These are phyloP conservation scores for Spea bombifrons DNA, from an alignment of 2,113 vertebrate genomes.

Conservation along the genomic window DNA sequence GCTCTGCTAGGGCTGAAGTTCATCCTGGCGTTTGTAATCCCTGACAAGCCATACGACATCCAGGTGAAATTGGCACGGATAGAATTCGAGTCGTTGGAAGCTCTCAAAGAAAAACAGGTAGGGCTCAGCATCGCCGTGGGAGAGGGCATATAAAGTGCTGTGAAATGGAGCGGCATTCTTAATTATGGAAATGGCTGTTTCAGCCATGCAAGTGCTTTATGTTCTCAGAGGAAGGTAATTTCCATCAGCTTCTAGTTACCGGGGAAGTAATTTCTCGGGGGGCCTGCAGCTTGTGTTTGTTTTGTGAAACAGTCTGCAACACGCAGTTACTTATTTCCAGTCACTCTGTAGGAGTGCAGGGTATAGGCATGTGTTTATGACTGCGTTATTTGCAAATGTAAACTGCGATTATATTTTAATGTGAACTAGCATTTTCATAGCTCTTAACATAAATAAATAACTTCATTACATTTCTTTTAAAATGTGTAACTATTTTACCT, in stretches of 20 bases:
- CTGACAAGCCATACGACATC: slow-evolving; percentile 86
- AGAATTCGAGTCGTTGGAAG: slow-evolving; percentile 92
- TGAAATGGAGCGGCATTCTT: not conserved
- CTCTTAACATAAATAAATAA: too few species aligned
- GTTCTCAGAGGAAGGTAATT: slow-evolving; percentile 4
- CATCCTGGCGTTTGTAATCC: slow-evolving; percentile 86
- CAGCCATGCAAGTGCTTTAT: not conserved
- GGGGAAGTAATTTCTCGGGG: not conserved
- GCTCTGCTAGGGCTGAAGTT: slow-evolving; percentile 85
- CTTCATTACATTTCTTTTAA: too few species aligned
- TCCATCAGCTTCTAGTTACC: slow-evolving; percentile 9
- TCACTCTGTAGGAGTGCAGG: too few species aligned
- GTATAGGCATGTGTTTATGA: too few species aligned
- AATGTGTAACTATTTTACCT: too few species aligned
- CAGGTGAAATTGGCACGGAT: slow-evolving; percentile 78
- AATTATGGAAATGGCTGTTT: not conserved
- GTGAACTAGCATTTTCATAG: too few species aligned
- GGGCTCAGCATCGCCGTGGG: not conserved
- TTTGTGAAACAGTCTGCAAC: not conserved
- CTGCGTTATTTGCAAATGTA: too few species aligned
- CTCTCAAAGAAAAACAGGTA: slow-evolving; percentile 90
- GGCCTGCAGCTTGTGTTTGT: slow-evolving; percentile 10
- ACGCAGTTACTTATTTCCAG: too few species aligned
- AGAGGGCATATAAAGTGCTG: not conserved
- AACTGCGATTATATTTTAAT: too few species aligned